Conservation (phyloP, 2,797 vertebrate genomes). For the Tamandua tetradactyla region DNA sequence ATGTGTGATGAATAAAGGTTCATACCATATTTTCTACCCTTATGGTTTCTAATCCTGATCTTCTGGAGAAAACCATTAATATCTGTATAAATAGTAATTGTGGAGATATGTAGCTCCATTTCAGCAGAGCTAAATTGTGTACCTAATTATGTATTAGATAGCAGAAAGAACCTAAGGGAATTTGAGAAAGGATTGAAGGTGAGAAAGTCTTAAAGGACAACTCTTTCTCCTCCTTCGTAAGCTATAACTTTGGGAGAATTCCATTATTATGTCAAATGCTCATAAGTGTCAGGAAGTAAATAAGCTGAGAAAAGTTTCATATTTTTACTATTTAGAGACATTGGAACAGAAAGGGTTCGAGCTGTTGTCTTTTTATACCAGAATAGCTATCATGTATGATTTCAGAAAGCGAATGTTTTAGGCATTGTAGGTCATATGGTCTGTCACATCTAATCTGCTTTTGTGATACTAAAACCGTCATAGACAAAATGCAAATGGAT, state of each 20-base stretch:
- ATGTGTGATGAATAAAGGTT: no score
- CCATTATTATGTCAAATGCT: not conserved
- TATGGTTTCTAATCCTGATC: not conserved
- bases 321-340: not conserved
- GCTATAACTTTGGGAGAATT: constrained; percentile 2
- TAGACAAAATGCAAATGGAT: not conserved
- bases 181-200: not conserved
- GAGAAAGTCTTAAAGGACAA: not conserved
- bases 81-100: not conserved
- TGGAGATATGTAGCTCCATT: not conserved
- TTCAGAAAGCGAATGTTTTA: not conserved
- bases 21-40: not conserved
- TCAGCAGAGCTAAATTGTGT: not conserved
- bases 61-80: not conserved
- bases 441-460: not conserved
- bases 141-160: not conserved
- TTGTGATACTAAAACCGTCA: not conserved
- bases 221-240: not conserved
- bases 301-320: not conserved
- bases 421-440: accelerated
- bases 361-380: not conserved
- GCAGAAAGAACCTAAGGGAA: not conserved
- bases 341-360: not conserved
- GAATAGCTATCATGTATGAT: not conserved
- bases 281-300: not conserved